phyloP scores from a whole-genome alignment of 2,113 vertebrate genomes.

The Thunnus maccoyii region DNA sequence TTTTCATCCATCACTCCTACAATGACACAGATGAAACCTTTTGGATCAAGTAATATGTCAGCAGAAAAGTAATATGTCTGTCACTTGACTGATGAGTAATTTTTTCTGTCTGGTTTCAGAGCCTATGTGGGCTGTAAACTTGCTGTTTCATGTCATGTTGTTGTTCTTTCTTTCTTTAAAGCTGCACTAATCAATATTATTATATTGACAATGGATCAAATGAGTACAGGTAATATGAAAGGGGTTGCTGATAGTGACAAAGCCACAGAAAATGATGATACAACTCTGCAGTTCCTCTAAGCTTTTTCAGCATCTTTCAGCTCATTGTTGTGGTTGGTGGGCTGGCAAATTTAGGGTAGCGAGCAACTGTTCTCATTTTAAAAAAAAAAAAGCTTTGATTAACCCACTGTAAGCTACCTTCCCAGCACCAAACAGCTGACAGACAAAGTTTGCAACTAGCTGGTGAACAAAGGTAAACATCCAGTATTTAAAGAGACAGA shows the following conservation, averaged over 20 bases:
- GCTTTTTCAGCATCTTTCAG: not conserved
- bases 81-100: not conserved
- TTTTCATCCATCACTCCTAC: not conserved
- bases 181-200: not conserved
- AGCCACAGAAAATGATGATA: not conserved
- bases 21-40: too few species aligned
- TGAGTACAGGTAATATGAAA: not conserved
- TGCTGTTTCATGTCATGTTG: not conserved
- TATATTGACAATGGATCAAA: not conserved
- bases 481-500: too few species aligned
- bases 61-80: not conserved
- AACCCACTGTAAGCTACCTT: too few species aligned
- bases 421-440: too few species aligned
- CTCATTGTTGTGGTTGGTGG: too few species aligned
- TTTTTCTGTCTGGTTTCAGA: slow-evolving; percentile 30
- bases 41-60: too few species aligned
- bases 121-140: not conserved
- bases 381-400: too few species aligned
- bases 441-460: too few species aligned
- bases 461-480: too few species aligned
- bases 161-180: not conserved
- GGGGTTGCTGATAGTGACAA: not conserved
- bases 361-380: too few species aligned
- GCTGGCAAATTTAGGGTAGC: too few species aligned
- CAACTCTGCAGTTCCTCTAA: not conserved